phyloP scores from a whole-genome alignment of 2,797 vertebrate genomes.

The Otolemur crassicaudatus region DNA sequence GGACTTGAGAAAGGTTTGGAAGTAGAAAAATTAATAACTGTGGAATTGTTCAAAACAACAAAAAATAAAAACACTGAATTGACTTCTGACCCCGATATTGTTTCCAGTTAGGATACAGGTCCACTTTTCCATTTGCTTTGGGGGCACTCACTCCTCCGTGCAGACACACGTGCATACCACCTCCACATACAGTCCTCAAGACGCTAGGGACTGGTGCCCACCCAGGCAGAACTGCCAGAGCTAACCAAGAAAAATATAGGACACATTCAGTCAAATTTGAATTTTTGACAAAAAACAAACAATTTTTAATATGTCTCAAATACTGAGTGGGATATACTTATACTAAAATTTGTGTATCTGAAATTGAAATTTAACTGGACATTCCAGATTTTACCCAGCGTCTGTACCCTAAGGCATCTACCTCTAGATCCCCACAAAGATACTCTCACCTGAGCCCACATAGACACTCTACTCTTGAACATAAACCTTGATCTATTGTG shows the following conservation, averaged over 20 bases:
- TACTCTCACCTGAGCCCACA: neutral
- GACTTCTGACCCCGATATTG: slow-evolving; percentile 14
- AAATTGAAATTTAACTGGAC: neutral
- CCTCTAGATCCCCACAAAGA: neutral
- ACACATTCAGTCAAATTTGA: neutral
- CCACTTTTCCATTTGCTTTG: neutral
- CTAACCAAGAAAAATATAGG: slow-evolving; percentile 2
- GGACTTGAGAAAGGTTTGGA: slow-evolving; percentile 56
- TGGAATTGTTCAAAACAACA: slow-evolving; percentile 25
- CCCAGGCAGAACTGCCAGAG: neutral
- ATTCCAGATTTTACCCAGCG: neutral
- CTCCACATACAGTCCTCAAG: neutral
- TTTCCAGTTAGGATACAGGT: neutral
- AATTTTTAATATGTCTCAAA: neutral
- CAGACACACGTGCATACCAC: neutral
- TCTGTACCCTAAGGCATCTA: neutral
- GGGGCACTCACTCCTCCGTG: neutral
- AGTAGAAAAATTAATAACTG: slow-evolving; percentile 59
- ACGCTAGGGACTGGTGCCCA: neutral
- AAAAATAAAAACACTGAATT: slow-evolving; percentile 49
- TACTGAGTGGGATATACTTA: neutral
- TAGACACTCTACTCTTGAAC: neutral
- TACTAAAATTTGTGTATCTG: slow-evolving; percentile 43
- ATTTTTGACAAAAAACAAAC: neutral
- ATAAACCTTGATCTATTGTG: neutral